A percentile compares a stretch with the other conserved stretches of the same genome.
phyloP scores from a whole-genome alignment of 2,888 invertebrate genomes.

The Andrena marginata region DNA sequence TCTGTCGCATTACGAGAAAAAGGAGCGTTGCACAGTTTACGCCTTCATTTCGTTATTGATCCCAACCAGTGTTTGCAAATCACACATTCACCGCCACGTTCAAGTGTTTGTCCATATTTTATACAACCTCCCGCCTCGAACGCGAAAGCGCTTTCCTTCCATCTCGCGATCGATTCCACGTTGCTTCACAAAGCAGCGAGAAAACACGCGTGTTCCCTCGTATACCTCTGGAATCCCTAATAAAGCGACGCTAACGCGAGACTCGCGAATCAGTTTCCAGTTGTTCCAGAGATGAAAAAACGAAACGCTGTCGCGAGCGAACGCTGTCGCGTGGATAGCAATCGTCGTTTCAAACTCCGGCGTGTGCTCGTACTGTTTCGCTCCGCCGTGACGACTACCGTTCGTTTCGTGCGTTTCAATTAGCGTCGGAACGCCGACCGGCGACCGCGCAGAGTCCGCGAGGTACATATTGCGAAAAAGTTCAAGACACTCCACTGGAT shows the following conservation, averaged over 20 bases:
- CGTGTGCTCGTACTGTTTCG: background rate
- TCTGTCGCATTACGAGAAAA: no score
- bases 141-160: background rate
- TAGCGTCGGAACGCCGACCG: slow-evolving; percentile 16
- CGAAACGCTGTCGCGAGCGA: no score
- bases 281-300: slow-evolving; percentile 2
- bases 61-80: no score
- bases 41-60: no score
- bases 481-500: slow-evolving; percentile 35
- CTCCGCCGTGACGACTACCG: background rate
- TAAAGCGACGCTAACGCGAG: slow-evolving; percentile 3
- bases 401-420: slow-evolving; percentile 27
- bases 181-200: background rate
- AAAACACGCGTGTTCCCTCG: background rate
- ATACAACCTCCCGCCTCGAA: background rate
- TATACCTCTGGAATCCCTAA: background rate
- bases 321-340: background rate
- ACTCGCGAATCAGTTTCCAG: slow-evolving; percentile 8
- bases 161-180: background rate
- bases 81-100: background rate
- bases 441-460: background rate
- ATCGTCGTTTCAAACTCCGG: slow-evolving; percentile 25
- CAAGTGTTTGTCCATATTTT: background rate
- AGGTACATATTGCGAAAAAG: slow-evolving; percentile 35
- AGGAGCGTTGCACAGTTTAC: no score